A percentile compares a stretch with the other conserved stretches of the same genome.
phyloP scores from a whole-genome alignment of 2,113 vertebrate species.

The Motacilla tschutschensis region DNA sequence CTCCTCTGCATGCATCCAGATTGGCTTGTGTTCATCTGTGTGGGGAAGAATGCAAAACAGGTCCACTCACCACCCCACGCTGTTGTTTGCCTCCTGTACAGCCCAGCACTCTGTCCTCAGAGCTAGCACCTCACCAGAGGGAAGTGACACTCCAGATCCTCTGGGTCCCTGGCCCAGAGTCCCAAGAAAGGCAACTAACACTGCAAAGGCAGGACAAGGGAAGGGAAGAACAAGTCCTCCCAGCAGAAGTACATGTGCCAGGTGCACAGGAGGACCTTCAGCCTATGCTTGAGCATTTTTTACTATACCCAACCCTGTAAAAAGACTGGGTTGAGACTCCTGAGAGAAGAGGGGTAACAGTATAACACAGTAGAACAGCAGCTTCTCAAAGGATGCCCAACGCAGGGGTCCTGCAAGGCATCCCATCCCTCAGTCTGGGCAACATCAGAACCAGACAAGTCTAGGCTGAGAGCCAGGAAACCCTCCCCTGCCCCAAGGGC shows the following conservation, averaged over 20 bases:
- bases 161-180: neutral
- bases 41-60: slow-evolving; percentile 47
- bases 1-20: slow-evolving; percentile 97
- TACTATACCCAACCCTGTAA: neutral
- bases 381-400: neutral
- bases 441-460: neutral
- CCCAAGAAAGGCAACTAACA: neutral
- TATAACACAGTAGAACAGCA: neutral
- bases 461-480: neutral
- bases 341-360: neutral
- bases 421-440: neutral
- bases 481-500: neutral
- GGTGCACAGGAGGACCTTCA: neutral
- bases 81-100: neutral
- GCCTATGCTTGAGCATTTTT: neutral
- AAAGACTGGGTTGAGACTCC: neutral
- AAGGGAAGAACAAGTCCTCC: neutral
- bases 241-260: neutral
- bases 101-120: neutral
- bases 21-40: slow-evolving; percentile 93
- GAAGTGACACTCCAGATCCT: neutral
- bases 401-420: neutral
- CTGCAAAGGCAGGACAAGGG: neutral
- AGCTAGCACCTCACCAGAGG: neutral
- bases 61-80: neutral